phyloP scores from a whole-genome alignment of 2,888 invertebrate genomes.

The Dicyrtomina minuta region DNA sequence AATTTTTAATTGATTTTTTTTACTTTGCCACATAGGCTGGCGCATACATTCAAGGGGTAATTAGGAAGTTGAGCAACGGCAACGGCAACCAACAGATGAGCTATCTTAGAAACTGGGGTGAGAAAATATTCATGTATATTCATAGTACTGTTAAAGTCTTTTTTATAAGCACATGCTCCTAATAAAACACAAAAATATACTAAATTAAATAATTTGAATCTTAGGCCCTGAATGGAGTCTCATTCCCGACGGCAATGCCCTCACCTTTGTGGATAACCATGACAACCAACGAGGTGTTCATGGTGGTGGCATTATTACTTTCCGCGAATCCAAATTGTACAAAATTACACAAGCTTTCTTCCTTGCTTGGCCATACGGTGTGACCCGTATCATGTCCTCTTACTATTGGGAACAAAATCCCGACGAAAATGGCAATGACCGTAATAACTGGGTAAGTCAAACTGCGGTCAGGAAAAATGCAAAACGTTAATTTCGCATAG shows the following conservation, averaged over 20 bases:
- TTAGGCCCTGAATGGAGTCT: constrained; percentile 67
- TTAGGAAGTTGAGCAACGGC: constrained; percentile 16
- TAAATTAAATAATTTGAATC: too few species aligned
- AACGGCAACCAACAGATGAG: constrained; percentile 33
- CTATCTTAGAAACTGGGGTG: constrained; percentile 15
- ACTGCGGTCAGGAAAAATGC: too few species aligned
- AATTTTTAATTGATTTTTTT: background rate
- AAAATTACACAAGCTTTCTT: constrained; percentile 79
- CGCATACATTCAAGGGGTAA: constrained; percentile 14
- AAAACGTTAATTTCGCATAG: too few species aligned
- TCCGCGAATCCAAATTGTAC: constrained; percentile 45
- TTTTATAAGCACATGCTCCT: too few species aligned
- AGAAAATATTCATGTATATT: too few species aligned
- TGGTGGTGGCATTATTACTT: constrained; percentile 51
- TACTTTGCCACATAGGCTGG: constrained; percentile 6
- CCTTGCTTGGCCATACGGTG: constrained; percentile 81
- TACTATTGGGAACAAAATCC: constrained; percentile 62
- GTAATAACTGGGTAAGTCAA: constrained; percentile 51
- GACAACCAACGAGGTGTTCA: constrained; percentile 72
- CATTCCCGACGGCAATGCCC: constrained; percentile 63
- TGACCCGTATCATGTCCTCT: constrained; percentile 70
- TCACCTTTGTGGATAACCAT: constrained; percentile 88
- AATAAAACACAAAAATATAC: too few species aligned
- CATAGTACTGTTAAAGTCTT: too few species aligned
- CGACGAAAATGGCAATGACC: constrained; percentile 51